phyloP scores from a whole-genome alignment of 2,113 vertebrate species.

The Lipophrys pholis region DNA sequence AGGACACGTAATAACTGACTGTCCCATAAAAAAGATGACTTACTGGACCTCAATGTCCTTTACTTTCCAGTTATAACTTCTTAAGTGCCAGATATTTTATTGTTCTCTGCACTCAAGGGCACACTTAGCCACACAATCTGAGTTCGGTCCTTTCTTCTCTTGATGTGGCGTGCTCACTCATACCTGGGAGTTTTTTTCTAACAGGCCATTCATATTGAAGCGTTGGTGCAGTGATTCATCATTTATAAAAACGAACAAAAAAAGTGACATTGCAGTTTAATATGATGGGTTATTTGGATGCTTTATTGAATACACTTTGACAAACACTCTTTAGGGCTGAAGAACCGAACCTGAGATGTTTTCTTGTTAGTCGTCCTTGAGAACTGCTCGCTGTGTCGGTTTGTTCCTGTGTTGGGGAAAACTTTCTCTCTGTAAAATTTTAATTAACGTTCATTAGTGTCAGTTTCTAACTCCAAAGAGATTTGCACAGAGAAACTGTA shows the following conservation, averaged over 20 bases:
- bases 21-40: background rate
- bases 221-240: background rate
- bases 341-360: background rate
- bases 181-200: background rate
- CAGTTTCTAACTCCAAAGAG: background rate
- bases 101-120: background rate
- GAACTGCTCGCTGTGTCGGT: background rate
- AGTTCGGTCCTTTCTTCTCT: background rate
- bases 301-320: background rate
- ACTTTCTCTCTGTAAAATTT: constrained; percentile 17
- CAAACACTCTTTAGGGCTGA: background rate
- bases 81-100: background rate
- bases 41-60: background rate
- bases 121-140: background rate
- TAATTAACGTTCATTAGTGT: constrained; percentile 47
- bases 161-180: background rate
- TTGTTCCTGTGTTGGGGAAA: constrained; percentile 5
- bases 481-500: background rate
- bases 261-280: background rate
- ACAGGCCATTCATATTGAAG: background rate
- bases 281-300: too few relatives aligned
- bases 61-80: background rate
- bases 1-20: background rate
- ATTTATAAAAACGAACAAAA: background rate
- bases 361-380: background rate